Evolutionary conservation across 2,113 vertebrate genomes (phyloP), one percentile per base, ranked within the genome.

Genomic region (Choloepus hoffmanni): DNA sequence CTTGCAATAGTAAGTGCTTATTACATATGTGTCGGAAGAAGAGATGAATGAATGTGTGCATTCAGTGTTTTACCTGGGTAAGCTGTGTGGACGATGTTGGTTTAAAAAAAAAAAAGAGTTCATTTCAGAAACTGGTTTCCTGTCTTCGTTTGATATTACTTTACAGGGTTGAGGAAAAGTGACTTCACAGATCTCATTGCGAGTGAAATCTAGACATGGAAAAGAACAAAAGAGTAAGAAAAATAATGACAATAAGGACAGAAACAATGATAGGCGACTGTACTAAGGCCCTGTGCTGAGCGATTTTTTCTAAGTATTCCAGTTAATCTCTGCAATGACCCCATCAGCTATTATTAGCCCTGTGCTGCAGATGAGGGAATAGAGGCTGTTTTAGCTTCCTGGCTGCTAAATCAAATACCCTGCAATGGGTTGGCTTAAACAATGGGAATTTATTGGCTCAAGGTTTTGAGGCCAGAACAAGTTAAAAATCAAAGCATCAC

Each of bases 31-130:
- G 26, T 2, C 2, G 1, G 14, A 11, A 33, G 33, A 33, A 43
- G 73, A 14, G 40, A 33, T 40, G 24, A 36, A 33, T 2, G 8
- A 3, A 21, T 5, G 30, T 58, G 67, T 12, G 6, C 21, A 40
- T 11, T 7, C 5, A 1, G 16, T 33, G 0, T 8, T 33, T 68
- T 2, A 8, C 15, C 6, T 0, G 88, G 26, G 33, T 23, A 1
- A 0, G 0, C 60, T 10, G 26, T 0, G 36, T 6, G 7, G 43
- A 3, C 14, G 7, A 0, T 4, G 0, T 5, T 45, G 65, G 26
- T 74, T 72, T 81, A 14, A 58, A 21, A 33, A 30, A 18, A 30
- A 65, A 65, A 67, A 67, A 65, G 60, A 70, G 28, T 15, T 58
- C 23, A 2, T 60, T 53, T 87, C 36, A 36, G 82, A 62, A 93